These are phyloP conservation scores for Sarcophilus harrisii DNA, from an alignment of 2,797 vertebrate genomes.

Conservation along the genomic window DNA sequence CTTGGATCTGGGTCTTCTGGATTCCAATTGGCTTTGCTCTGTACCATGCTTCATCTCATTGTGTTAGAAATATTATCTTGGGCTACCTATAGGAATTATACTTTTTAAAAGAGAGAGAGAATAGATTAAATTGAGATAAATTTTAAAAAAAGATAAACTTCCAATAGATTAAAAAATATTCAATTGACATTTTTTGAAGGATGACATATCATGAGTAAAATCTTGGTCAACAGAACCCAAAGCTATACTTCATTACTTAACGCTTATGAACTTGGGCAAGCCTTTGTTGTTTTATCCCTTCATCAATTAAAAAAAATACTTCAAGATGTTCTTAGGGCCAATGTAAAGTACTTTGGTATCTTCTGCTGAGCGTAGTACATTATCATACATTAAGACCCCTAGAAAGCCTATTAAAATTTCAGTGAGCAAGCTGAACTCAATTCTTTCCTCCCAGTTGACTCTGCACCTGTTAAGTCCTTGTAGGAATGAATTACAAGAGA, in stretches of 20 bases:
- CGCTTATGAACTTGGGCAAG: not conserved
- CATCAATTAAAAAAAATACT: not conserved
- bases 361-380: not conserved
- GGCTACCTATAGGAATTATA: not conserved
- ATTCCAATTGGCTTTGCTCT: not conserved
- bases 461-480: not conserved
- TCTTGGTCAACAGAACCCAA: not conserved
- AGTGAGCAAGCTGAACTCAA: slow-evolving; percentile 23
- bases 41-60: not conserved
- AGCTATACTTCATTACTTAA: not conserved
- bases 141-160: not conserved
- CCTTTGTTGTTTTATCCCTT: not conserved
- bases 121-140: slow-evolving; percentile 1
- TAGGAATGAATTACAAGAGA: not conserved
- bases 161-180: not conserved
- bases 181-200: not conserved
- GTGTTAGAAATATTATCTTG: not conserved
- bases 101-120: not conserved
- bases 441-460: not conserved
- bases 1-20: not conserved
- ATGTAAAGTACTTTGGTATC: not conserved
- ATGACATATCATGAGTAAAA: slow-evolving; percentile 10
- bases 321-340: not conserved
- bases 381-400: not conserved
- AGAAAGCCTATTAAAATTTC: slow-evolving; percentile 14